These are phyloP conservation scores for Unio delphinus DNA, from an alignment of 2,888 invertebrate species.

Conservation along the genomic window DNA sequence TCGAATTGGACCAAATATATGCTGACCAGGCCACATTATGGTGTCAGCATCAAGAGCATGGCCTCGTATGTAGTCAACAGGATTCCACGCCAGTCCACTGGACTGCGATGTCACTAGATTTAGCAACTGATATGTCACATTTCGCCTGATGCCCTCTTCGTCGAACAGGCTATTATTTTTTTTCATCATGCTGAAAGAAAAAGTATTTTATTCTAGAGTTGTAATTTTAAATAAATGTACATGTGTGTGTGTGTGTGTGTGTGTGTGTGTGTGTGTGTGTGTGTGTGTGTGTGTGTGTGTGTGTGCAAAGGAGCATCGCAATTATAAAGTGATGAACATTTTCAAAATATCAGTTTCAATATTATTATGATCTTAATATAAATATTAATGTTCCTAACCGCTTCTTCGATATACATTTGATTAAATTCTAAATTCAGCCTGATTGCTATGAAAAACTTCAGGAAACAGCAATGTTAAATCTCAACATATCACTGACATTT, in stretches of 20 bases:
- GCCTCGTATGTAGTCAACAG: conserved; percentile 50
- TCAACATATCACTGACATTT: no score
- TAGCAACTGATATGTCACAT: conserved; percentile 41
- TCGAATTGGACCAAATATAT: conserved; percentile 78
- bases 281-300: background rate
- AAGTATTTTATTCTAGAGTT: background rate
- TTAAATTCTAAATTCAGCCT: no score
- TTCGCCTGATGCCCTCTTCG: conserved; percentile 11
- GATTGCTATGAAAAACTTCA: no score
- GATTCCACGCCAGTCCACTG: conserved; percentile 38
- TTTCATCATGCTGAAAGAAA: conserved; percentile 16
- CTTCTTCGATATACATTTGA: no score
- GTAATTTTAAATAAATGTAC: background rate
- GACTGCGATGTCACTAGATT: conserved; percentile 29
- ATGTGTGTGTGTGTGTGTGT: background rate
- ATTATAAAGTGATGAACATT: no score
- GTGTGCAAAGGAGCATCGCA: no score
- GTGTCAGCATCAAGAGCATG: conserved; percentile 79
- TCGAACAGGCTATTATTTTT: conserved; percentile 20
- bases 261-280: background rate
- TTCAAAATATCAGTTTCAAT: no score
- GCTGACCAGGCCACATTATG: conserved; percentile 91
- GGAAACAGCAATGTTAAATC: no score
- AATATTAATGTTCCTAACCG: no score
- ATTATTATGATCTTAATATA: no score